These are phyloP conservation scores for Urocitellus parryii DNA, from an alignment of 2,113 vertebrate species.

Conservation along the genomic window DNA sequence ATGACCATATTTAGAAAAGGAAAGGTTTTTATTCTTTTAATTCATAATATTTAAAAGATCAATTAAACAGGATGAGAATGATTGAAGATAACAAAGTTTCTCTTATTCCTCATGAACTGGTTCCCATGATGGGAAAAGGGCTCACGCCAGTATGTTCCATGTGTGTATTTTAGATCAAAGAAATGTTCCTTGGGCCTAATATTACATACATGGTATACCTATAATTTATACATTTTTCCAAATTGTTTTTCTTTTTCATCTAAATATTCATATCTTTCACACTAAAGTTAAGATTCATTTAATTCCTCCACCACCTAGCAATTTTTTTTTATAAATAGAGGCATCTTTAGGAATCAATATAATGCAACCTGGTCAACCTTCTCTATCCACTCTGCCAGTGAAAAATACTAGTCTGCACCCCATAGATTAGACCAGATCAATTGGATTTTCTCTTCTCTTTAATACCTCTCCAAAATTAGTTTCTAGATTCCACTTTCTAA, in stretches of 20 bases:
- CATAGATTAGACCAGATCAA: neutral
- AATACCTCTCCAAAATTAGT: neutral
- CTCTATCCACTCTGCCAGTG: neutral
- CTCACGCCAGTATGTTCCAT: neutral
- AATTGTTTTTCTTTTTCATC: neutral
- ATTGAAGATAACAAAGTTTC: conserved; percentile 5
- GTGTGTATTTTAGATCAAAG: neutral
- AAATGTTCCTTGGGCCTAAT: neutral
- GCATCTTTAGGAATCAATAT: neutral
- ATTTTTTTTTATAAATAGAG: neutral
- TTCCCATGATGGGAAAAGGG: neutral
- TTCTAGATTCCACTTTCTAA: neutral
- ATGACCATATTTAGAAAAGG: neutral
- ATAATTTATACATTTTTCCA: neutral
- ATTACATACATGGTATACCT: neutral
- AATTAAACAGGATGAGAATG: neutral
- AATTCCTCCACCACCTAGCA: neutral
- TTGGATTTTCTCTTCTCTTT: neutral
- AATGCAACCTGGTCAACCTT: neutral
- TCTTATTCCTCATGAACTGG: neutral
- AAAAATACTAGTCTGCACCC: neutral
- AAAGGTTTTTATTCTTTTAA: neutral
- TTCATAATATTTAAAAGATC: neutral
- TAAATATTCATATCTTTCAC: neutral
- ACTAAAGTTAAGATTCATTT: neutral